Base-by-base conservation (phyloP, 2,113 vertebrate genomes). In the Tetrao urogallus region DNA sequence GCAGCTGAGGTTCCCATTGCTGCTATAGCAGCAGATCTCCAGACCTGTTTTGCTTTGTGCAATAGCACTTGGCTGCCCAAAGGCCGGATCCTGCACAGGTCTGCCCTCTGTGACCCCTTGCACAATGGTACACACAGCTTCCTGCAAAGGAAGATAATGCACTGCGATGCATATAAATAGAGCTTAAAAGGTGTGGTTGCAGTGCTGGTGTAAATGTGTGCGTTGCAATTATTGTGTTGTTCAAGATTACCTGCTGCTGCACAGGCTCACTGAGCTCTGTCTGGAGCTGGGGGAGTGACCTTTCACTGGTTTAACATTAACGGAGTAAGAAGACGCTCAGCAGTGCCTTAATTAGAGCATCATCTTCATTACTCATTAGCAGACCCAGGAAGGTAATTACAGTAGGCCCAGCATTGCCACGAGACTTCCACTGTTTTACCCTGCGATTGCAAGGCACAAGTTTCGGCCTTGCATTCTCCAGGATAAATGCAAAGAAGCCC, bases 221-320 rank as follows among this genome's bases (percentile, higher is more conserved):
- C 54, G 6, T 19, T 32, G 30, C 56, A 57, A 11, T 19, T 20
- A 19, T 18, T 57, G 56, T 6, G 10, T 11, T 19, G 30, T 11
- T 32, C 30, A 10, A n/a, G 17, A 11, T 10, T 32, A n/a, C 18
- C 56, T n/a, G 56, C 10, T 57, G 28, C 17, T 32, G 30, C 56
- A 20, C 30, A 11, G 56, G 54, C 40, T 91, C 65, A 48, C 79
- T 89, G 76, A 94, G 70, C 60, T 86, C 56, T 5, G 24, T 10
- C n/a, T 71, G 90, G 90, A 93, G 92, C 77, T 32, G 50, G 88
- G 42, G 89, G 86, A 40, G 75, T 93, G 89, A 95, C 92, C 94
- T 95, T 88, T 89, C 61, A 20, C 92, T 86, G 94, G 69, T 90
- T 96, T 91, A 65, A 93, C 89, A 92, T 92, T 77, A 94, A 94